Base-by-base conservation (phyloP, 1,140 invertebrate species). In the Sipha flava region DNA sequence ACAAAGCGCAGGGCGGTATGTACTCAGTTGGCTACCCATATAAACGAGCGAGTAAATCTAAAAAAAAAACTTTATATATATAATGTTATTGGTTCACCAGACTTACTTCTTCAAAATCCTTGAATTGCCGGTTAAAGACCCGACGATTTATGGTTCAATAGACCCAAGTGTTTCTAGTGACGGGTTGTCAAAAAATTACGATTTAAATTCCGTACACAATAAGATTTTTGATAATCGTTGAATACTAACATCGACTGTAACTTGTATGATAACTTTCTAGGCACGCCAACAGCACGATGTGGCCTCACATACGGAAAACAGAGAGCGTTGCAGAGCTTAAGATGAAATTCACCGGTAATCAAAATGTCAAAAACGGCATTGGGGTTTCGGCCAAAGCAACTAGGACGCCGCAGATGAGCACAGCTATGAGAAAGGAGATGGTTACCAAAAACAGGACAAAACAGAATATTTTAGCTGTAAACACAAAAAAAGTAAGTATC, bases 321-420 rank as follows among this genome's bases (percentile, higher is more conserved):
- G 73, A 54, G 9, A 77, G 21, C 31, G 73, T 77, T 26, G 73
- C 73, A 12, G 73, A 77, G 7, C 73, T 77, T 5, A 77, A 77
- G 18, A 59, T 77, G 73, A 77, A 77, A 47, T 77, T 77, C 73
- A 43, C 52, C 34, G 52, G 52, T 37, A 77, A 77, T 21, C 73
- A 77, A 77, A 77, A 77, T 77, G 73, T 77, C 73, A 77, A 77
- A 43, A 77, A 77, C 73, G 73, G 49, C 73, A 57, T 77, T 77
- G 73, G 73, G 73, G 73, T 77, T 77, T 34, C 49, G 21, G 34
- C 23, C 26, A 59, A 34, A 54, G 10, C 47, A 52, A 75, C 72
- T 9, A 75, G 34, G 73, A 57, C 54, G n/a, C 73, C 73, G 73
- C 52, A 23, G 52, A 77, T 34, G 73, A 5, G 34, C 73, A 77